Evolutionary conservation across 2,888 invertebrate genomes (phyloP).

Genomic region (Sinotaia quadrata): DNA sequence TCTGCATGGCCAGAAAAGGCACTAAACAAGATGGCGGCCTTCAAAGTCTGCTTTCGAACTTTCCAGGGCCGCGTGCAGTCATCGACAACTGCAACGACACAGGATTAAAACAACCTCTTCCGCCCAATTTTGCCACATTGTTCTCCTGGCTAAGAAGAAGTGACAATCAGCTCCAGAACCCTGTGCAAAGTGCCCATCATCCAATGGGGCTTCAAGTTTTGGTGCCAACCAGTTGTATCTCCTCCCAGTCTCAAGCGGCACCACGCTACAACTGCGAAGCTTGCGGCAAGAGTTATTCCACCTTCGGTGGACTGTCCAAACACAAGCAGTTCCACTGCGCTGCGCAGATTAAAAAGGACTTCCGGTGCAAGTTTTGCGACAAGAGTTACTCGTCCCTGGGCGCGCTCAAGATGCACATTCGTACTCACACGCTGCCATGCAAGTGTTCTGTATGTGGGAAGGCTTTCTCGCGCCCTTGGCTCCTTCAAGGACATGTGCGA

Average conservation of each 20-base stretch:
- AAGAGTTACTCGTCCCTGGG: constrained; percentile 96
- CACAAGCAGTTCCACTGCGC: constrained; percentile 96
- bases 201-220: not conserved
- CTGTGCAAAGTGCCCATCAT: not conserved
- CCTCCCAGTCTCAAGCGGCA: not conserved
- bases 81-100: not conserved
- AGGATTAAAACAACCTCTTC: not conserved
- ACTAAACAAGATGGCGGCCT: not conserved
- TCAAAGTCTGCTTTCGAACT: not conserved
- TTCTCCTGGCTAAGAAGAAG: not conserved
- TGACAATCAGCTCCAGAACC: not conserved
- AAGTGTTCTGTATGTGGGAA: constrained; percentile 97
- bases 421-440: constrained; percentile 97
- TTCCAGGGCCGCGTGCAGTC: not conserved
- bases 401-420: constrained; percentile 98
- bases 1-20: not conserved
- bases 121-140: not conserved
- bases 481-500: constrained; percentile 96
- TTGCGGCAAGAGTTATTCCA: constrained; percentile 94
- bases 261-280: constrained; percentile 79
- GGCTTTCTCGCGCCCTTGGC: constrained; percentile 97
- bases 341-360: constrained; percentile 84
- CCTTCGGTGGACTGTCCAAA: constrained; percentile 92
- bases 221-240: not conserved
- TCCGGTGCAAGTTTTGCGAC: constrained; percentile 96